Base-by-base conservation (phyloP, 2,888 invertebrate genomes). In the Andrena fulva region DNA sequence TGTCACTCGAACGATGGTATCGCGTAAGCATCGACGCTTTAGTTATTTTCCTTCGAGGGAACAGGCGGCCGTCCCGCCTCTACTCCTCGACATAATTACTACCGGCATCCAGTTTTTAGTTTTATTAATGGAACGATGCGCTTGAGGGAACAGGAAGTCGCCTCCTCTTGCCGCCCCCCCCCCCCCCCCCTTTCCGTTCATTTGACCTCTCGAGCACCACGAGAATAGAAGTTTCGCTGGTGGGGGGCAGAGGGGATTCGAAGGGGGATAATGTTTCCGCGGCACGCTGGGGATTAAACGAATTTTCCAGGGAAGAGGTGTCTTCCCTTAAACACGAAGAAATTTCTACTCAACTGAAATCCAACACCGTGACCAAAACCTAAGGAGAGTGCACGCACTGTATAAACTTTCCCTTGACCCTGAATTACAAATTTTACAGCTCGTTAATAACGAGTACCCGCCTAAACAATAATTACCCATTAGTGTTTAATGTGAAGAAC, bases 41-140 rank as follows among this genome's bases (percentile, higher is more conserved):
- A 68, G 63, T 85, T 85, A 77, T 85, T 83, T 85, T 74, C 69
- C 60, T 62, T 31, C 7, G 31, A 31, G 5, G 48, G 1, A 31
- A 29, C 24, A n/a, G 29, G n/a, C 33, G 48, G 24, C 24, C 6
- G 27, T 33, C 7, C 6, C 35, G 1, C 8, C 31, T 10, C 8
- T 4, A 10, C 6, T 6, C 12, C 0, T 2, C 2, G 59, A 66
- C 50, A 27, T 66, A 66, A 66, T 66, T 66, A 66, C 31, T 27
- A 48, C 7, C 50, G 29, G 29, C n/a, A 66, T 66, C 24, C 31
- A 66, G 16, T 27, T 64, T 64, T 35, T 48, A 6, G 24, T 63
- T 35, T 42, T n/a, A 27, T 35, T 2, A 33, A 54, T 6, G 68
- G 24, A 33, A 54, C 33, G 10, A 33, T 24, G 33, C 24, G 33